Evolutionary conservation across 1,140 invertebrate genomes (phyloP).

Genomic region (Drosophila kikkawai): DNA sequence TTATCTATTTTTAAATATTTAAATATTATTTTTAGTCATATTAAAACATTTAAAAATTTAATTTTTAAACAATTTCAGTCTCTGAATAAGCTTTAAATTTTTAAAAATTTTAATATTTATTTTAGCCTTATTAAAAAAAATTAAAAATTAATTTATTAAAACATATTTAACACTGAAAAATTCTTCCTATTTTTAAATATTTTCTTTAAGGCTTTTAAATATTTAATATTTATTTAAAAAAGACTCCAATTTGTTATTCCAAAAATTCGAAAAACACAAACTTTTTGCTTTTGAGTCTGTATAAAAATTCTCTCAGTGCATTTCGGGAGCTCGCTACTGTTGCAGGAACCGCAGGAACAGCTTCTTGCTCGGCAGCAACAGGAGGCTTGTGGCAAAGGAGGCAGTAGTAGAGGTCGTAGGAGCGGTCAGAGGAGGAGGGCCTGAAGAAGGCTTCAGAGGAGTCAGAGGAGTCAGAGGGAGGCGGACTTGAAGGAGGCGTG

Average conservation of each 20-base stretch:
- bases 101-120: too few species aligned
- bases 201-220: neutral
- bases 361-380: slow-evolving; percentile 36
- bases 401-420: neutral
- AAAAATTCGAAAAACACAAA: too few species aligned
- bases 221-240: neutral
- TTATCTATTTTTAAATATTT: too few species aligned
- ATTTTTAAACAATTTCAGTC: too few species aligned
- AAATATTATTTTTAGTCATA: too few species aligned
- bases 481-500: slow-evolving; percentile 3
- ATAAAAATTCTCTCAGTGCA: slow-evolving; percentile 16
- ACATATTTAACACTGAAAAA: too few species aligned
- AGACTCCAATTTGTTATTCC: neutral
- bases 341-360: slow-evolving; percentile 31
- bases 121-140: too few species aligned
- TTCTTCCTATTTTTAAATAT: neutral
- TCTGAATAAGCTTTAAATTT: too few species aligned
- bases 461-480: slow-evolving; percentile 1
- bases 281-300: neutral
- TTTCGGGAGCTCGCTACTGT: neutral
- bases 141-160: too few species aligned
- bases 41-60: too few species aligned
- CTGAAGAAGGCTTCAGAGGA: neutral
- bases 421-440: neutral
- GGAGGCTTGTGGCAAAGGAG: slow-evolving; percentile 18